Evolutionary conservation across 2,888 invertebrate species (phyloP).

Genomic region (Clostera curtula): DNA sequence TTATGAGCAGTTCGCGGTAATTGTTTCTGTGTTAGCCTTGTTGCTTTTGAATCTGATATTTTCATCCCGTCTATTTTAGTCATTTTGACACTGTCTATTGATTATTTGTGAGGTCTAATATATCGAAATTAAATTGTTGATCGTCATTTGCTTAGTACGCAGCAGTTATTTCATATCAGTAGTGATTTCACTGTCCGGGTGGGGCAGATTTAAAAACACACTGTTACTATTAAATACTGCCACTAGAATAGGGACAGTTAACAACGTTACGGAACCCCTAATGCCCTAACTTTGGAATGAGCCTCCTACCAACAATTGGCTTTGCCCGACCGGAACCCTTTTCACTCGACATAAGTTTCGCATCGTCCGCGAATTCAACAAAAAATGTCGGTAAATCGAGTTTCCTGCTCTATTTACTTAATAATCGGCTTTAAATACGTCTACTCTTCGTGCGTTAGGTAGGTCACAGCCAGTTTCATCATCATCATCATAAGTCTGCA

Average conservation of each 20-base stretch:
- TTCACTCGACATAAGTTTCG: neutral
- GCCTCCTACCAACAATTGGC: neutral
- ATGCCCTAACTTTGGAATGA: too few relatives aligned
- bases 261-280: too few relatives aligned
- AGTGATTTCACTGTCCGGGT: too few relatives aligned
- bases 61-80: constrained; percentile 4
- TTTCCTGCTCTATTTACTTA: constrained; percentile 8
- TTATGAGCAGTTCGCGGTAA: constrained; percentile 24
- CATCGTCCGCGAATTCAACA: constrained; percentile 1
- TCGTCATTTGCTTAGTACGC: too few relatives aligned
- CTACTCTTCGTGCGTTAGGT: constrained; percentile 2
- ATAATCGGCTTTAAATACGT: constrained; percentile 4
- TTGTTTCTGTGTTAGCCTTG: constrained; percentile 28
- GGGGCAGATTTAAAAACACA: too few relatives aligned
- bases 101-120: neutral
- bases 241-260: too few relatives aligned
- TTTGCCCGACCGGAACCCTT: neutral
- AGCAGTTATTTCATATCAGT: too few relatives aligned
- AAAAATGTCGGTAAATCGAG: constrained; percentile 3
- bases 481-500: too few relatives aligned
- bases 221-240: too few relatives aligned
- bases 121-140: neutral
- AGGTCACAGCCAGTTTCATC: neutral
- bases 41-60: constrained; percentile 31
- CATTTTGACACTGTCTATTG: neutral